A percentile compares a stretch with the other conserved stretches of the same genome.
Evolutionary conservation across 2,113 vertebrate genomes (phyloP).

Genomic region (Halcyon malimbica): DNA sequence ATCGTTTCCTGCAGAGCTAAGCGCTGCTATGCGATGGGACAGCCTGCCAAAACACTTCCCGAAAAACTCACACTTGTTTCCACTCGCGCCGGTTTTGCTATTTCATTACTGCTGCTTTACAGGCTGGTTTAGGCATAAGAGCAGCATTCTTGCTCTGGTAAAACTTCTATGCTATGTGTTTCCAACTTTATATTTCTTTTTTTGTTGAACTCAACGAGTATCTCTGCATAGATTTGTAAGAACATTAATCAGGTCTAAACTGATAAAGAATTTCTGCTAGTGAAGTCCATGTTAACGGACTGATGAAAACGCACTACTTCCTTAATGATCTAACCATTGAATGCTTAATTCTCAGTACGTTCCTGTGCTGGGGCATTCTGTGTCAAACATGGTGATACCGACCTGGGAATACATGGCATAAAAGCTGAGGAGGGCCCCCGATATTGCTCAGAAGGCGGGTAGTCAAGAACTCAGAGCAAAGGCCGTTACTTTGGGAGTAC

Average conservation of each 20-base stretch:
- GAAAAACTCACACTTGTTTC: background rate
- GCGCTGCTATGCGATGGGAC: fast-evolving
- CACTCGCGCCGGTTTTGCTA: fast-evolving
- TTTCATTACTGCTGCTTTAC: background rate
- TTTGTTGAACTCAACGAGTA: background rate
- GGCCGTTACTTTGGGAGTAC: background rate
- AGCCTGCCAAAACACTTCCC: fast-evolving
- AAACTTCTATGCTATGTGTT: fast-evolving
- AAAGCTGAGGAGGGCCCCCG: background rate
- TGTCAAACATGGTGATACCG: fast-evolving
- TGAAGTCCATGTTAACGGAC: background rate
- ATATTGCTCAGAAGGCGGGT: background rate
- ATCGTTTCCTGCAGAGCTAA: background rate
- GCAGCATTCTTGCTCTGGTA: background rate
- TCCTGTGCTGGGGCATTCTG: background rate
- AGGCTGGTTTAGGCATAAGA: background rate
- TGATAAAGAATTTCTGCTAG: background rate
- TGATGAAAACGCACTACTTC: fast-evolving
- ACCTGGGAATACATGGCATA: background rate
- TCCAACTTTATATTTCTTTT: background rate
- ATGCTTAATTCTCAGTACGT: background rate
- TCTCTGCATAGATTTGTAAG: background rate
- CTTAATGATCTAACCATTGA: background rate
- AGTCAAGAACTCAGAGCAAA: background rate
- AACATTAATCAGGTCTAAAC: background rate